Conservation (phyloP, 53 echinoderm and acorn worm species). For the Temnopleurus reevesii region DNA sequence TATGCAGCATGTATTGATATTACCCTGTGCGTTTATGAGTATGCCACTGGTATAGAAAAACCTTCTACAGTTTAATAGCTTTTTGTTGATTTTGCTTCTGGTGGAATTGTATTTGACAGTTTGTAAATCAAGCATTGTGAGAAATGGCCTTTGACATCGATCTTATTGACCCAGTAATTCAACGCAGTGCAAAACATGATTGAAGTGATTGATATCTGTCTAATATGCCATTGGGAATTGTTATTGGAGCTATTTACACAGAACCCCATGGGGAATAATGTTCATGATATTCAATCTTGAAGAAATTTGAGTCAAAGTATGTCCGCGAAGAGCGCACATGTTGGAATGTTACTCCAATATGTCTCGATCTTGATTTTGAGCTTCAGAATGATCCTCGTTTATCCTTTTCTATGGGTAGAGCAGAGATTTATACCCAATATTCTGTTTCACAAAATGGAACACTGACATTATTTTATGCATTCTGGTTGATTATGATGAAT, state of each 20-base stretch:
- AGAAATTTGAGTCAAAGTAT: neutral
- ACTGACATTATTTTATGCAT: too few species aligned
- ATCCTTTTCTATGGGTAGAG: too few species aligned
- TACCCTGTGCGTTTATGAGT: too few species aligned
- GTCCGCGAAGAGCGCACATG: neutral
- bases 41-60: too few species aligned
- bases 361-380: too few species aligned
- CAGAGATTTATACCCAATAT: too few species aligned
- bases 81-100: too few species aligned
- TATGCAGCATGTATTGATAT: too few species aligned
- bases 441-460: too few species aligned
- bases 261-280: neutral
- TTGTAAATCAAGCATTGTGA: neutral
- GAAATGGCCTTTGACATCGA: neutral
- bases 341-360: slow-evolving; percentile 10
- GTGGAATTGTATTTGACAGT: neutral
- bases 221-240: neutral
- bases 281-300: neutral
- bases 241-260: neutral
- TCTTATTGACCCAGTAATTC: neutral
- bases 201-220: slow-evolving; percentile 5
- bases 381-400: too few species aligned
- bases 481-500: too few species aligned
- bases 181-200: neutral
- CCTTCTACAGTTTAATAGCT: too few species aligned